Base-by-base conservation (phyloP, 2,888 invertebrate genomes). In the Oscheius sp. region DNA sequence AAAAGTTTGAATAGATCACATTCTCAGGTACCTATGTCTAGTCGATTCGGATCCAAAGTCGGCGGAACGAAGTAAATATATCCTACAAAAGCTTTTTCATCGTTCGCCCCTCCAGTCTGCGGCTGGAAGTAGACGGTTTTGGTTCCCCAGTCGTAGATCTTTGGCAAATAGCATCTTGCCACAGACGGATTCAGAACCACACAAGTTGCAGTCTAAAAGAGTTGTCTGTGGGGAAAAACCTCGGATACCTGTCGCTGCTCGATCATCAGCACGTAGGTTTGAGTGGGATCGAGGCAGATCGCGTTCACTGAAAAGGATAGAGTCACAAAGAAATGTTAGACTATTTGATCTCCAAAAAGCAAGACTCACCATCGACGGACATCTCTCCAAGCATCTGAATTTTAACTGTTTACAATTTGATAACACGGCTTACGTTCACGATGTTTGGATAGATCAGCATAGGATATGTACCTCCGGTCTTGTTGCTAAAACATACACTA, bases 371-470 rank as follows among this genome's bases (percentile, higher is more conserved):
- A 29, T 97, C 96, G 53, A 99, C 95, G 71, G 96, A 93, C 0
- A 95, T 95, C 2, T 97, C 98, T 5, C 98, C 98, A 80, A 98
- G 91, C 97, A 98, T 97, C 42, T 42, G 7, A 42, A 42, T 5
- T 7, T 42, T 42, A 3, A 42, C 7, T 42, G 7, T 42, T 42
- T 3, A 42, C 42, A 42, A 42, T 5, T 5, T 42, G 42, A 3
- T 7, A 5, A 42, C 42, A 42, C 3, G 42, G 7, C 42, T 42
- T 42, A 42, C 42, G 90, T 95, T 96, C 3, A 96, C 97, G 88
- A 95, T 95, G 90, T 96, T 96, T 0, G 96, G 96, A 0, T 88
- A 88, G 75, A 89, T 86, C 55, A 89, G 70, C 84, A 89, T 85
- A 29, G 89, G 89, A 63, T 84, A 86, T 87, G 78, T 7, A 53